Conservation (phyloP, 1,140 invertebrate genomes). For the Drosophila elegans region DNA sequence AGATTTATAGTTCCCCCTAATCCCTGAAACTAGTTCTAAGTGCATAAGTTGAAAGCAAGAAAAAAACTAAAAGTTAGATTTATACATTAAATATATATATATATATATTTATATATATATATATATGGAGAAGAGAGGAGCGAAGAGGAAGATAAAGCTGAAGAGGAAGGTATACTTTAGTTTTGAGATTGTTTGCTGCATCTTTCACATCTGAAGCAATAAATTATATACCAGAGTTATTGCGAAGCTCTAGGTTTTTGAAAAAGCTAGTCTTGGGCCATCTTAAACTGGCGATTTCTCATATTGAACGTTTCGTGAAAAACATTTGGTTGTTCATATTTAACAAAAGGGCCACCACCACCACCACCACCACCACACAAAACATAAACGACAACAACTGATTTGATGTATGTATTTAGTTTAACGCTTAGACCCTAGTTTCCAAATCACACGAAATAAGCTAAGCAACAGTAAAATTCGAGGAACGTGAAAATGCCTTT, state of each 20-base stretch:
- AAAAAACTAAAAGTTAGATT: slow-evolving; percentile 48
- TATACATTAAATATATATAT: slow-evolving; percentile 21
- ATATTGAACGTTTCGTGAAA: background rate
- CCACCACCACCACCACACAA: background rate
- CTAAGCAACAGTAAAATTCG: slow-evolving; percentile 1
- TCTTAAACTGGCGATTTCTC: background rate
- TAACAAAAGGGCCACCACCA: background rate
- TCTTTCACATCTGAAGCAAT: slow-evolving; percentile 26
- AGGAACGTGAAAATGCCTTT: slow-evolving; percentile 18
- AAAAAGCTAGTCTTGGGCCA: background rate
- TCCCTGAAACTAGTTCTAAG: slow-evolving; percentile 33
- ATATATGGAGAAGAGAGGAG: background rate
- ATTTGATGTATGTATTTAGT: slow-evolving; percentile 44
- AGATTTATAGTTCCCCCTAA: slow-evolving; percentile 35
- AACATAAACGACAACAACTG: slow-evolving; percentile 17
- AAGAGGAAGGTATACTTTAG: slow-evolving; percentile 1
- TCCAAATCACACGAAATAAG: slow-evolving; percentile 8
- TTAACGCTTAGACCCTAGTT: slow-evolving; percentile 37
- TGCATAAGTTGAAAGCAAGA: slow-evolving; percentile 13
- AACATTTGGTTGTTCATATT: background rate
- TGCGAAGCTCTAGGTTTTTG: background rate
- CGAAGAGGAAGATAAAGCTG: background rate
- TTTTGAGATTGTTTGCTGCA: slow-evolving; percentile 28
- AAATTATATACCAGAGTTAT: background rate
- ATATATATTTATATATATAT: slow-evolving; percentile 15